These are phyloP conservation scores for Gadopsis marmoratus DNA, from an alignment of 2,797 vertebrate genomes.

Conservation along the genomic window DNA sequence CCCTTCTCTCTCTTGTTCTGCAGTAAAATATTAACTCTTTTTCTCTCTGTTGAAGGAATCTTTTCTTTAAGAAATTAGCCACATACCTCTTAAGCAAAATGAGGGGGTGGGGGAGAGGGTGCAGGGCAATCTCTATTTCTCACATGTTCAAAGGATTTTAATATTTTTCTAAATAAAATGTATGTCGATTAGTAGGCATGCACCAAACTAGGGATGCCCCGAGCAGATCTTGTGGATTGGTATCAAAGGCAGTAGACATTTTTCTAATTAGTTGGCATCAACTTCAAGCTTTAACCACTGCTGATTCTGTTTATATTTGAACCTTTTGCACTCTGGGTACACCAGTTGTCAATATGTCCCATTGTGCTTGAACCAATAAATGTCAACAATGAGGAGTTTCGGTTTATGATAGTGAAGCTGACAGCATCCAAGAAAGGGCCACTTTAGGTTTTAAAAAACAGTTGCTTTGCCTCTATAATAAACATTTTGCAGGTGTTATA, in stretches of 20 bases:
- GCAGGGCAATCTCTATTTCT: constrained; percentile 33
- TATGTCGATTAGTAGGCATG: constrained; percentile 44
- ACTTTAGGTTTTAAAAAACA: not conserved
- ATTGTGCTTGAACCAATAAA: not conserved
- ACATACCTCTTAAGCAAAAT: constrained; percentile 49
- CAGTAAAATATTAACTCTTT: constrained; percentile 94
- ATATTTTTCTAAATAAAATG: constrained; percentile 30
- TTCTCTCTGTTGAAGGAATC: constrained; percentile 91
- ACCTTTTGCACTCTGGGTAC: not conserved
- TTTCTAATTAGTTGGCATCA: not conserved
- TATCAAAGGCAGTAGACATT: not conserved
- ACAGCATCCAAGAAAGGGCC: not conserved
- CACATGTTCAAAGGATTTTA: constrained; percentile 38
- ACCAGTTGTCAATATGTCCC: not conserved
- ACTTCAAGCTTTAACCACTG: constrained; percentile 24
- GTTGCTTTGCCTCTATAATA: too few relatives aligned
- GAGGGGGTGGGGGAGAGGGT: constrained; percentile 40
- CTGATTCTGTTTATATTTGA: constrained; percentile 60
- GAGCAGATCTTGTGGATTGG: constrained; percentile 30
- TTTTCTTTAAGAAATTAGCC: constrained; percentile 61
- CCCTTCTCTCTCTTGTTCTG: constrained; percentile 91
- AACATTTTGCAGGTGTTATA: too few relatives aligned
- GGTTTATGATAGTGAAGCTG: not conserved
- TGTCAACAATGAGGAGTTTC: not conserved
- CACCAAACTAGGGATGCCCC: constrained; percentile 54